These are phyloP conservation scores for Spatulosminthurus flaviceps DNA, from an alignment of 2,888 invertebrate species.

Conservation along the genomic window DNA sequence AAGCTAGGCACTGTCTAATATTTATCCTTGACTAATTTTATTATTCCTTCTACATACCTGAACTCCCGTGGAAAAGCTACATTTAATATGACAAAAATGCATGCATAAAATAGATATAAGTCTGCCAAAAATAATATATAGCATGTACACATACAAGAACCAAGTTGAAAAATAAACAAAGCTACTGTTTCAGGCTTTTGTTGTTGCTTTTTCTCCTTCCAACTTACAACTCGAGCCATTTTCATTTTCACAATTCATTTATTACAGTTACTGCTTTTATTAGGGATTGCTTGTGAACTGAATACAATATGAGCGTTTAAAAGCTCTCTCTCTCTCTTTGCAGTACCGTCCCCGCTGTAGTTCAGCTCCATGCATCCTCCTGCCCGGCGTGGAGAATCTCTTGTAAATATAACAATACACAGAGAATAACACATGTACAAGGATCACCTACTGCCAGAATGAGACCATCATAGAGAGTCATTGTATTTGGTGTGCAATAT, in stretches of 20 bases:
- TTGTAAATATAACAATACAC: slow-evolving; percentile 1
- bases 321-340: slow-evolving; percentile 4
- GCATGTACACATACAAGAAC: neutral
- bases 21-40: too few species aligned
- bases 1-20: too few species aligned
- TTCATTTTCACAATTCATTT: slow-evolving; percentile 35
- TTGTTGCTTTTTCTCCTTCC: slow-evolving; percentile 25
- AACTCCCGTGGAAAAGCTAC: too few species aligned
- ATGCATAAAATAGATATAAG: neutral
- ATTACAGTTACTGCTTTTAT: slow-evolving; percentile 23
- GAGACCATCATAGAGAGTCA: neutral
- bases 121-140: slow-evolving; percentile 32
- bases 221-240: slow-evolving; percentile 24
- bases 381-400: slow-evolving; percentile 11
- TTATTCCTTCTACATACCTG: too few species aligned
- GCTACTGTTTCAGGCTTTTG: slow-evolving; percentile 22
- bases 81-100: too few species aligned
- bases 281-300: slow-evolving; percentile 27
- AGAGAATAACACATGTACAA: neutral
- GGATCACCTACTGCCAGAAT: neutral
- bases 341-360: neutral
- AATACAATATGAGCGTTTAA: slow-evolving; percentile 29
- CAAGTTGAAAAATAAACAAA: slow-evolving; percentile 29
- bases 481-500: too few species aligned
- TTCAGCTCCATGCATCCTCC: neutral